phyloP scores from a whole-genome alignment of 1,140 invertebrate species.

The Agrilus planipennis region DNA sequence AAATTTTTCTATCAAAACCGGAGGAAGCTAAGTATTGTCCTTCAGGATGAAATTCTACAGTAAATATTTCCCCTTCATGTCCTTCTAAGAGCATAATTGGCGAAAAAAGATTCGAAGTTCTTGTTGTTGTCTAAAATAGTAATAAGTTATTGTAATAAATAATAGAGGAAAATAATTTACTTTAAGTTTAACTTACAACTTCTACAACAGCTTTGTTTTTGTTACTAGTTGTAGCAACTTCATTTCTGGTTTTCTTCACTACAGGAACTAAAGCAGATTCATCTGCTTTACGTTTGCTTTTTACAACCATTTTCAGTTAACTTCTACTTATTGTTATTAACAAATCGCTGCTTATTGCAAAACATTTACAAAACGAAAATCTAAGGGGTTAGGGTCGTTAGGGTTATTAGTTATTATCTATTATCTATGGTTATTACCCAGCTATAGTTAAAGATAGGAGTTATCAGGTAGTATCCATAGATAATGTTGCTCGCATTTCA shows the following conservation, averaged over 20 bases:
- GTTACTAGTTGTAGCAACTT: slow-evolving; percentile 46
- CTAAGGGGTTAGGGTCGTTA: too few species aligned
- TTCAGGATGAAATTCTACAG: slow-evolving; percentile 90
- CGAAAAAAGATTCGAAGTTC: slow-evolving; percentile 80
- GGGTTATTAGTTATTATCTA: too few species aligned
- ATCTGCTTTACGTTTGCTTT: slow-evolving; percentile 54
- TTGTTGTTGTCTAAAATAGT: slow-evolving; percentile 40
- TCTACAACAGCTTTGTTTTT: slow-evolving; percentile 56
- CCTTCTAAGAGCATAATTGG: slow-evolving; percentile 97
- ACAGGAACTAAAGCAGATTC: slow-evolving; percentile 56
- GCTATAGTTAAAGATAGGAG: too few species aligned
- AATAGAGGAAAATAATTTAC: neutral
- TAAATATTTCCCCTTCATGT: slow-evolving; percentile 93
- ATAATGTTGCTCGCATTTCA: too few species aligned
- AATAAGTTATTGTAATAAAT: neutral
- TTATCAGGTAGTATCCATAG: too few species aligned
- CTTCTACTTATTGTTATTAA: too few species aligned
- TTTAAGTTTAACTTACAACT: slow-evolving; percentile 34
- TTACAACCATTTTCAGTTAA: slow-evolving; percentile 36
- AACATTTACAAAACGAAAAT: too few species aligned
- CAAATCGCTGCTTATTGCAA: too few species aligned
- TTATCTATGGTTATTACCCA: too few species aligned
- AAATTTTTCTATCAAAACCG: slow-evolving; percentile 95
- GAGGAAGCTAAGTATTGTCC: slow-evolving; percentile 86
- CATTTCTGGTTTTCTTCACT: slow-evolving; percentile 57